Evolutionary conservation across 2,113 vertebrate species (phyloP), one percentile per base, ranked within the genome.

Genomic region (Aldabrachelys gigantea): DNA sequence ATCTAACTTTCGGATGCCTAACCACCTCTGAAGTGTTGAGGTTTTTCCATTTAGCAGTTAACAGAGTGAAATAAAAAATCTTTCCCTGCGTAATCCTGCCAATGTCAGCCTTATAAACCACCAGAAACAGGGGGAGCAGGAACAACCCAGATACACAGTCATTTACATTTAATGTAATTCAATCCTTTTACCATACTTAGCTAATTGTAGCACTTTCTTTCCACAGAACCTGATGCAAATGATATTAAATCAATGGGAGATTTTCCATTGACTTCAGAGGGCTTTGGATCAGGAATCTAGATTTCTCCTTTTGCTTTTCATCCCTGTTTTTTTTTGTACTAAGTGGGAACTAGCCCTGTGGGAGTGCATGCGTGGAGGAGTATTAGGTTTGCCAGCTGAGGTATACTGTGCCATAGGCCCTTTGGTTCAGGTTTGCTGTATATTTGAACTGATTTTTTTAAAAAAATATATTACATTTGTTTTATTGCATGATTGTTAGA

Each of bases 1-100:
- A 9, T 38, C 35, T 72, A 72, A 38, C n/a, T 10, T 72, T 78
- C 29, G 41, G 41, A 0, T 0, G 31, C 80, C 44, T 27, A 90
- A 38, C 27, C 53, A 89, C 91, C 91, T 78, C 24, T 0, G 0
- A 65, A 25, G n/a, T 21, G 11, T 76, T 79, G 82, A 31, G n/a
- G 24, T 79, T 54, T 52, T 80, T 47, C 24, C 4, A 59, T 3
- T 25, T 57, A 3, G 1, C 2, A 57, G 5, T 35, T 53, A 49
- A 12, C 76, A 76, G 1, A 41, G 1, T 85, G 19, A n/a, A 38
- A 21, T 90, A 89, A 84, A 84, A 89, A 84, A 22, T 85, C 21
- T 82, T 88, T 1, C 3, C 11, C 27, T 88, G 11, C 3, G 24
- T 78, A 8, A 19, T 56, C 27, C 56, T 5, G 1, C 6, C 24